phyloP scores from a whole-genome alignment of 2,113 vertebrate species.

The Synodontis membranacea region DNA sequence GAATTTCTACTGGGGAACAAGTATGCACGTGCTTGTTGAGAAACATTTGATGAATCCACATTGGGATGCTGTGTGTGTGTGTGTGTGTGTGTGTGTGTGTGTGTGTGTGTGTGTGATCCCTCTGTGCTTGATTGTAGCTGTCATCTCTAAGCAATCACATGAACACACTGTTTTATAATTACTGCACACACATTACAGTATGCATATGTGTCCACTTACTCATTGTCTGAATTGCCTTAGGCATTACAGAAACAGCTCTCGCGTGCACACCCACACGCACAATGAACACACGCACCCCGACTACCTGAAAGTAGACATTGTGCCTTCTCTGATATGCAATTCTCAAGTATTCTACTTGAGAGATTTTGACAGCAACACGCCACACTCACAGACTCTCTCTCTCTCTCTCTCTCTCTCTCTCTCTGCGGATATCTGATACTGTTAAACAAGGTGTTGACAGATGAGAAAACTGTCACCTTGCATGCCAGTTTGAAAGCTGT shows the following conservation, averaged over 20 bases:
- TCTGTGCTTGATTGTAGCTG: neutral
- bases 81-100: neutral
- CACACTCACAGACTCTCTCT: neutral
- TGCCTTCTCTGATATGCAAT: neutral
- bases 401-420: neutral
- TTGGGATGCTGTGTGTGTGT: neutral
- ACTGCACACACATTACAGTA: neutral
- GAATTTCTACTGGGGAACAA: neutral
- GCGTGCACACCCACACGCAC: neutral
- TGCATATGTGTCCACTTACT: neutral
- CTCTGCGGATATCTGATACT: conserved; percentile 56
- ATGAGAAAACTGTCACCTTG: conserved; percentile 51
- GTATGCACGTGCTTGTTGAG: neutral
- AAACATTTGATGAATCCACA: neutral
- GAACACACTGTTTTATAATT: neutral
- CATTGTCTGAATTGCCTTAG: neutral
- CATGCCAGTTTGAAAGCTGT: conserved; percentile 57
- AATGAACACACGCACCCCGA: neutral
- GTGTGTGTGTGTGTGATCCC: neutral
- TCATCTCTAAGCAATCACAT: neutral
- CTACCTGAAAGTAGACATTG: neutral
- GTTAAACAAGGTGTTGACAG: conserved; percentile 58
- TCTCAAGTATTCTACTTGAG: neutral
- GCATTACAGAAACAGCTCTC: neutral
- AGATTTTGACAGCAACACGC: neutral